These are phyloP conservation scores for Trachelus stipa DNA, from an alignment of 2,888 invertebrate genomes.

Conservation along the genomic window DNA sequence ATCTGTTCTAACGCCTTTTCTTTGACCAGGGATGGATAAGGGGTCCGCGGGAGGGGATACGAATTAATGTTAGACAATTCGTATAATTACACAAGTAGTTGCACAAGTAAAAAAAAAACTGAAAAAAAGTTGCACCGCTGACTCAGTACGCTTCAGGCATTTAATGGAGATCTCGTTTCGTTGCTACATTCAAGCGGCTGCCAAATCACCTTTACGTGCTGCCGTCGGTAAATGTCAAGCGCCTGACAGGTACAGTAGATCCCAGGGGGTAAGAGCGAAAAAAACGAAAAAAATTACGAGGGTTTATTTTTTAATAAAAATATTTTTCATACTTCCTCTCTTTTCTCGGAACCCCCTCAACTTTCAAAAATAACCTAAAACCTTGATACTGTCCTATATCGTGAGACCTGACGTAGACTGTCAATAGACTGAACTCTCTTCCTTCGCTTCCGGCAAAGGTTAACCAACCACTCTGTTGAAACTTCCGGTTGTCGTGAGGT, in stretches of 20 bases:
- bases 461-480: constrained; percentile 8
- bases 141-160: background rate
- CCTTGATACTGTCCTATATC: background rate
- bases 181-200: background rate
- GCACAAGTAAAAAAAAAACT: background rate
- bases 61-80: background rate
- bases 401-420: background rate
- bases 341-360: background rate
- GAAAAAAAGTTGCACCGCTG: background rate
- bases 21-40: background rate
- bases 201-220: background rate
- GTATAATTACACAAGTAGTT: background rate
- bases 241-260: background rate
- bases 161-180: background rate
- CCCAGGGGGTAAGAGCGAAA: background rate
- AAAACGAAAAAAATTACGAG: background rate
- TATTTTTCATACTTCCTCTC: background rate
- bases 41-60: background rate
- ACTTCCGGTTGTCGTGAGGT: constrained; percentile 41
- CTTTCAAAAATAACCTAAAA: background rate
- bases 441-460: background rate
- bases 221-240: background rate
- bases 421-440: background rate
- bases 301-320: background rate
- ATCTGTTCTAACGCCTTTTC: background rate